Percentiles rank a stretch among this genome's conserved stretches.
These are phyloP conservation scores for Drosophila simulans DNA, from an alignment of 1,140 invertebrate genomes.

Conservation along the genomic window DNA sequence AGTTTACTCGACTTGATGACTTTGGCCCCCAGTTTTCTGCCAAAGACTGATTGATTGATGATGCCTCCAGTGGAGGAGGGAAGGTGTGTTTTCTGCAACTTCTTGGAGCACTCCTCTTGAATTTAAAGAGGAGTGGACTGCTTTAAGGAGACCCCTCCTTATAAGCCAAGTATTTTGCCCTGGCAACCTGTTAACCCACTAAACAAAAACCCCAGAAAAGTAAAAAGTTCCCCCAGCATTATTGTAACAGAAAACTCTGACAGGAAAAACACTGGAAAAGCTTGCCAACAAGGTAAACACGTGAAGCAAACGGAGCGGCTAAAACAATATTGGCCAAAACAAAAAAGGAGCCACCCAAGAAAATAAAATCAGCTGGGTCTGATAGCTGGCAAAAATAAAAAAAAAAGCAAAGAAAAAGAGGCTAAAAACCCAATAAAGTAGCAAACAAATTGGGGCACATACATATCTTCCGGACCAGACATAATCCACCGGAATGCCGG, in stretches of 20 bases:
- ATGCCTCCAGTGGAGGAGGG: conserved; percentile 14
- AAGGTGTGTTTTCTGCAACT: conserved; percentile 24
- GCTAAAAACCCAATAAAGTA: conserved; percentile 64
- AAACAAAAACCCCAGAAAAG: conserved; percentile 23
- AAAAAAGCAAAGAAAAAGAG: neutral
- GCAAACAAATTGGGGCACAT: conserved; percentile 77
- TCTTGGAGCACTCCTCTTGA: conserved; percentile 26
- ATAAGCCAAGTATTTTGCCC: conserved; percentile 16
- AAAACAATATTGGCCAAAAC: conserved; percentile 73
- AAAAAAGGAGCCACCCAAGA: conserved; percentile 3
- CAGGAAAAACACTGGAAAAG: conserved; percentile 44
- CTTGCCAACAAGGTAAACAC: conserved; percentile 59
- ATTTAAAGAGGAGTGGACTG: conserved; percentile 10
- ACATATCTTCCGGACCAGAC: conserved; percentile 58
- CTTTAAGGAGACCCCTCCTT: conserved; percentile 14
- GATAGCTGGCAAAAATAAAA: conserved; percentile 23
- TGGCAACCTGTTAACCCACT: conserved; percentile 69
- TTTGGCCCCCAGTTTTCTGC: conserved; percentile 44
- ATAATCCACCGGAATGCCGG: conserved; percentile 58
- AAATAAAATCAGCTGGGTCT: conserved; percentile 53
- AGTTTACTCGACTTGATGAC: conserved; percentile 71
- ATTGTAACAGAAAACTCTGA: conserved; percentile 74
- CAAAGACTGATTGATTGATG: conserved; percentile 67
- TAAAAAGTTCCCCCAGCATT: conserved; percentile 66
- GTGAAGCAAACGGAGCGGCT: conserved; percentile 64